Evolutionary conservation across 2,113 vertebrate genomes (phyloP).

Genomic region (Esox niger): DNA sequence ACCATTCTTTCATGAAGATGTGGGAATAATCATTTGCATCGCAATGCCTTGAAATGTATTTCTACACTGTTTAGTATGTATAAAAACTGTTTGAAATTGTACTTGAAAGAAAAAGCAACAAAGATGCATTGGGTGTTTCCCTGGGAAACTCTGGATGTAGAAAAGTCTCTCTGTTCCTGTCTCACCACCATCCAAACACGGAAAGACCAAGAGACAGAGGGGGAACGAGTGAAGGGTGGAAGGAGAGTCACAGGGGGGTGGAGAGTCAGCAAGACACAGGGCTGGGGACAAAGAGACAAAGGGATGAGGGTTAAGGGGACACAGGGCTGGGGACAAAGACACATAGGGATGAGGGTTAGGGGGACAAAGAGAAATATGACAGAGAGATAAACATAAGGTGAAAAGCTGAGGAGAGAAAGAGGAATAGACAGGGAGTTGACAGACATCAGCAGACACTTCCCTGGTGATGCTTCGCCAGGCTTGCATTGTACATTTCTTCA

Average conservation of each 20-base stretch:
- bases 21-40: constrained; percentile 63
- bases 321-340: too few relatives aligned
- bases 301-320: too few relatives aligned
- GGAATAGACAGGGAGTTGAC: too few relatives aligned
- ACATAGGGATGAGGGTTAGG: too few relatives aligned
- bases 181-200: constrained; percentile 57
- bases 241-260: neutral
- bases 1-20: constrained; percentile 57
- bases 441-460: too few relatives aligned
- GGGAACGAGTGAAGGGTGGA: neutral
- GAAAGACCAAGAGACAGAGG: neutral
- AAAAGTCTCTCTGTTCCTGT: constrained; percentile 55
- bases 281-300: too few relatives aligned
- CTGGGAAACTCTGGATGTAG: constrained; percentile 53
- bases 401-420: too few relatives aligned
- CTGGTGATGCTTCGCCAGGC: too few relatives aligned
- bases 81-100: constrained; percentile 66
- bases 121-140: constrained; percentile 55
- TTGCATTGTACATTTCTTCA: too few relatives aligned
- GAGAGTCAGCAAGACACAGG: constrained; percentile 10
- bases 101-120: constrained; percentile 74
- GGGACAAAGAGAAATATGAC: too few relatives aligned
- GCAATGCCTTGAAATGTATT: constrained; percentile 64
- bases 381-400: too few relatives aligned
- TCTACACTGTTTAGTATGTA: constrained; percentile 63